phyloP scores from a whole-genome alignment of 2,113 vertebrate genomes.

The Pluvianellus socialis region DNA sequence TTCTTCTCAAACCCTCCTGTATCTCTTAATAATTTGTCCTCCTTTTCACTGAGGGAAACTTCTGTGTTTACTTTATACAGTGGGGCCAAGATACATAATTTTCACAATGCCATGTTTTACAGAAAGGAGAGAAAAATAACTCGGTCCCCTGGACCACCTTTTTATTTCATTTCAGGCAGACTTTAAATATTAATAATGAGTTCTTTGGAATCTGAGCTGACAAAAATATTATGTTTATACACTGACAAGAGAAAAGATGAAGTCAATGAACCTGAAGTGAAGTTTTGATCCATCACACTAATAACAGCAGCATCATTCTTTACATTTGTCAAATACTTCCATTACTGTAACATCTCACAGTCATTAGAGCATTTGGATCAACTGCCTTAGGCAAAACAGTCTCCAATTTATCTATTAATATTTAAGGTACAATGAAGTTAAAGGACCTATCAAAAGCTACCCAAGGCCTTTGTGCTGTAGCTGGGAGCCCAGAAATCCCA shows the following conservation, averaged over 20 bases:
- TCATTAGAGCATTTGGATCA: neutral
- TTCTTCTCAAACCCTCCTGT: neutral
- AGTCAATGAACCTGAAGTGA: constrained; percentile 50
- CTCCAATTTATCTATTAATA: neutral
- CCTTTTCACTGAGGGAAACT: neutral
- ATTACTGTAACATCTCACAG: neutral
- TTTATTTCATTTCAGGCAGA: neutral
- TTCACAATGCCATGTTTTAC: neutral
- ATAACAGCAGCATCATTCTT: neutral
- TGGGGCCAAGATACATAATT: neutral
- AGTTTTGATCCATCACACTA: constrained; percentile 47
- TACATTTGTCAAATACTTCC: constrained; percentile 10
- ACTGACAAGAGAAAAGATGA: neutral
- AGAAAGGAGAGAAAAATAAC: neutral
- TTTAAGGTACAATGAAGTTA: neutral
- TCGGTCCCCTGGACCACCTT: accelerated
- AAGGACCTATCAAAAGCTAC: neutral
- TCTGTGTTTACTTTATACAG: neutral
- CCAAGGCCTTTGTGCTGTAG: neutral
- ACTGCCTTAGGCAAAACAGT: constrained; percentile 8
- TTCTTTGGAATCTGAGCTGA: neutral
- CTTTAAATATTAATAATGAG: neutral
- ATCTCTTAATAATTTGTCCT: neutral
- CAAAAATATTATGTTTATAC: constrained; percentile 21
- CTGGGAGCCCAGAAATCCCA: neutral